Evolutionary conservation across 2,113 vertebrate genomes (phyloP), one percentile per base, ranked within the genome.

Genomic region (Equus przewalskii): DNA sequence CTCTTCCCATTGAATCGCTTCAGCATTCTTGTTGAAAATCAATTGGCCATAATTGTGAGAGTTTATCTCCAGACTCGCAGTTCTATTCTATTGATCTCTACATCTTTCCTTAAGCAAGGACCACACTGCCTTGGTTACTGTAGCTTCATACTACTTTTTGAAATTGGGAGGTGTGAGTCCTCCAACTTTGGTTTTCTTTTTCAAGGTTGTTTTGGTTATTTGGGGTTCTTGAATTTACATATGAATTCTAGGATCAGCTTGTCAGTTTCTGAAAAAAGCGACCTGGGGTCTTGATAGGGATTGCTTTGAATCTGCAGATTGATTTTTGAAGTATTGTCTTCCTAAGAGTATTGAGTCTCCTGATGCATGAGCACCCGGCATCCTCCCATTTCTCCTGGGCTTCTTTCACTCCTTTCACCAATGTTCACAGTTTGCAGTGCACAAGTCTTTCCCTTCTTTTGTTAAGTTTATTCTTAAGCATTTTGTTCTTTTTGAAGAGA

Each of bases 341-440:
- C 46, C 15, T 28, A 46, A 46, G 41, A 28, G 9, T 49, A 10
- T 14, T 26, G 4, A 8, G 41, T 16, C 24, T 49, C 14, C 72
- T 16, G 72, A 44, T 12, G 2, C 7, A 7, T 8, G 72, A 46
- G 28, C 1, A 14, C 7, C 22, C 3, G 7, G 13, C 5, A 24
- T 14, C 72, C 46, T 28, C 28, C 41, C 24, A 46, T 44, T 28
- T 28, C 8, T 28, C 3, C 28, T 16, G 44, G 24, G 46, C 41
- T 69, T 69, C 65, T 75, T 28, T 28, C 28, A 16, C 13, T 16
- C 16, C 24, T 46, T 44, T 28, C 72, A 28, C 0, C 26, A 26
- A 28, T 46, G 72, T 75, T 75, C 28, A 3, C 7, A 46, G 44
- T 75, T 46, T 46, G 15, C 72, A 49, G 72, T 46, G 4, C 4